These are phyloP conservation scores for Cylas formicarius DNA, from an alignment of 1,140 invertebrate species.

Conservation along the genomic window DNA sequence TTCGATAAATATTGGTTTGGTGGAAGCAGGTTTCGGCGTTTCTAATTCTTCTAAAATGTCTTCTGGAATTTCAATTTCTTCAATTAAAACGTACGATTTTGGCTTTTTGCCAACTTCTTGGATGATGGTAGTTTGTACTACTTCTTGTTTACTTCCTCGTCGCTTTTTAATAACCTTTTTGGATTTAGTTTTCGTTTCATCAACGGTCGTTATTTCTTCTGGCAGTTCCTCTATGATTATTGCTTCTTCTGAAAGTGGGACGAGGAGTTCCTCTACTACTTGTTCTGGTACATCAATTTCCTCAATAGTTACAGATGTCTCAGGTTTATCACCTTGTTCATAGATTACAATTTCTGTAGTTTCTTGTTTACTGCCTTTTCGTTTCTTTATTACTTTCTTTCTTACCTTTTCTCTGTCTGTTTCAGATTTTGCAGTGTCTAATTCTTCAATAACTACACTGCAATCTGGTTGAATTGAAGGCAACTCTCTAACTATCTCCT, in stretches of 20 bases:
- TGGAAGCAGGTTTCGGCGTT: constrained; percentile 5
- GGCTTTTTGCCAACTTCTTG: constrained; percentile 44
- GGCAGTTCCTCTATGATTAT: constrained; percentile 17
- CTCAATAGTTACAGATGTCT: constrained; percentile 40
- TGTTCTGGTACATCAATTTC: constrained; percentile 33
- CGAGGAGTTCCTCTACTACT: constrained; percentile 4
- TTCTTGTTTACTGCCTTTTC: constrained; percentile 33
- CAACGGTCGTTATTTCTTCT: constrained; percentile 34
- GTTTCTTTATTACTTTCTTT: constrained; percentile 37
- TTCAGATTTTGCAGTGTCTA: constrained; percentile 30
- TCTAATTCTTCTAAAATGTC: constrained; percentile 12
- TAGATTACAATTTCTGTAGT: constrained; percentile 36
- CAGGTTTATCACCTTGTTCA: constrained; percentile 36
- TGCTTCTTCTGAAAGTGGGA: constrained; percentile 2
- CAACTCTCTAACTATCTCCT: constrained; percentile 19
- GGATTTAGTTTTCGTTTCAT: constrained; percentile 28
- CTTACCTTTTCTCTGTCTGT: constrained; percentile 29
- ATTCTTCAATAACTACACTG: constrained; percentile 35
- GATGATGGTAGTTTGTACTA: constrained; percentile 44
- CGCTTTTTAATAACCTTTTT: constrained; percentile 34
- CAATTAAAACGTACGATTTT: constrained; percentile 40
- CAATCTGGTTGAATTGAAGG: constrained; percentile 21
- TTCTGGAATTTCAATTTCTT: constrained; percentile 42
- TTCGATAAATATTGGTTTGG: constrained; percentile 29
- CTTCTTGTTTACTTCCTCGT: constrained; percentile 41